A percentile compares a stretch with the other conserved stretches of the same genome.
These are phyloP conservation scores for Montipora capricornis DNA, from an alignment of 64 coral and sea anemone species.

Conservation along the genomic window DNA sequence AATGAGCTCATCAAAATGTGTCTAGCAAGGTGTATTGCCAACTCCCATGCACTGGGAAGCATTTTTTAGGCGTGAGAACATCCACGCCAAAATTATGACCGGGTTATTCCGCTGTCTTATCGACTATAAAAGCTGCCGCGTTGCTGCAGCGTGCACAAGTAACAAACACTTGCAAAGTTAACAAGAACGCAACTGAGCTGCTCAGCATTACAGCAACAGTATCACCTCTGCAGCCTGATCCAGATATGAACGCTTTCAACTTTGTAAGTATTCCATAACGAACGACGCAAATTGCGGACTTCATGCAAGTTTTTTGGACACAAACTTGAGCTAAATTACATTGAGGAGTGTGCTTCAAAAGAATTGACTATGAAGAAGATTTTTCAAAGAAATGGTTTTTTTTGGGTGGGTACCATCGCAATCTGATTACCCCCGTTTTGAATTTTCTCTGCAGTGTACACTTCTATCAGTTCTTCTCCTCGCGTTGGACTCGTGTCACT, in stretches of 20 bases:
- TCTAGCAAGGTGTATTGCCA: neutral
- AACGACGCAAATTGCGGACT: neutral
- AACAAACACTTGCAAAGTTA: neutral
- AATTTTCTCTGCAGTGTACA: neutral
- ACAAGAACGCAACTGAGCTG: neutral
- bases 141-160: neutral
- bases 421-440: neutral
- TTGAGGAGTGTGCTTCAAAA: no score
- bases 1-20: no score
- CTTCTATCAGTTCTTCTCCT: neutral
- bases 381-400: neutral
- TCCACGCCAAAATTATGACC: neutral
- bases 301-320: no score
- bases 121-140: neutral
- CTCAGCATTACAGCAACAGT: neutral
- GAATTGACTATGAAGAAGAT: neutral
- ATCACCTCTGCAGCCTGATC: neutral
- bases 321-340: no score
- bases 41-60: neutral
- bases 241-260: neutral
- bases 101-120: neutral
- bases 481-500: neutral
- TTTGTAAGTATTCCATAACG: neutral
- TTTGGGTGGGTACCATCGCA: no score
- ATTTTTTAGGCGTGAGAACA: slow-evolving; percentile 13